A percentile compares a stretch with the other conserved stretches of the same genome.
Evolutionary conservation across 2,113 vertebrate species (phyloP).

Genomic region (Vimba vimba): DNA sequence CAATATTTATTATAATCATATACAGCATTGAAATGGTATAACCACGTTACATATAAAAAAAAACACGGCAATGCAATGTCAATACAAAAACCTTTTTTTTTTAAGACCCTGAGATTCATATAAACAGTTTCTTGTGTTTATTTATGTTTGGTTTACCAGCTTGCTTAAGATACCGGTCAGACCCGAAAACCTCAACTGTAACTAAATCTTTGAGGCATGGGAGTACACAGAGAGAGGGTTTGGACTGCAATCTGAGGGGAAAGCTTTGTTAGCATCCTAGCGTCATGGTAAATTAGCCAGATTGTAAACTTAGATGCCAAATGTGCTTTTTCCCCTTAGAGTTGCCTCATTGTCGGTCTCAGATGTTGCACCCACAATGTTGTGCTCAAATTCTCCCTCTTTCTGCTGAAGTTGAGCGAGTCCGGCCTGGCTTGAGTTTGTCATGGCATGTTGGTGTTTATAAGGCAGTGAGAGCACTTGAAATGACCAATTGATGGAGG

Average conservation of each 20-base stretch:
- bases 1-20: no score
- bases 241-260: background rate
- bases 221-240: background rate
- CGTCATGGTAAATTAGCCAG: constrained; percentile 20
- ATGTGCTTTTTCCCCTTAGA: constrained; percentile 13
- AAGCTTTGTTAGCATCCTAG: constrained; percentile 22
- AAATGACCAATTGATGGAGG: constrained; percentile 65
- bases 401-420: constrained; percentile 26
- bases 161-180: background rate
- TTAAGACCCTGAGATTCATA: background rate
- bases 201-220: constrained; percentile 3
- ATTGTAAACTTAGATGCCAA: constrained; percentile 31
- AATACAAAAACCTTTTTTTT: background rate
- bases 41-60: background rate
- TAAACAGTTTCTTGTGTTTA: constrained; percentile 3
- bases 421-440: constrained; percentile 42
- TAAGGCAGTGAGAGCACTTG: constrained; percentile 56
- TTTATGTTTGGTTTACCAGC: constrained; percentile 8
- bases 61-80: background rate
- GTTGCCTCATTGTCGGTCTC: background rate
- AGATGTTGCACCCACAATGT: background rate
- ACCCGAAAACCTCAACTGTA: constrained; percentile 1
- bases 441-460: constrained; percentile 59
- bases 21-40: background rate
- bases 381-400: constrained; percentile 34